Evolutionary conservation across 2,888 invertebrate genomes (phyloP).

Genomic region (Zele albiditarsus): DNA sequence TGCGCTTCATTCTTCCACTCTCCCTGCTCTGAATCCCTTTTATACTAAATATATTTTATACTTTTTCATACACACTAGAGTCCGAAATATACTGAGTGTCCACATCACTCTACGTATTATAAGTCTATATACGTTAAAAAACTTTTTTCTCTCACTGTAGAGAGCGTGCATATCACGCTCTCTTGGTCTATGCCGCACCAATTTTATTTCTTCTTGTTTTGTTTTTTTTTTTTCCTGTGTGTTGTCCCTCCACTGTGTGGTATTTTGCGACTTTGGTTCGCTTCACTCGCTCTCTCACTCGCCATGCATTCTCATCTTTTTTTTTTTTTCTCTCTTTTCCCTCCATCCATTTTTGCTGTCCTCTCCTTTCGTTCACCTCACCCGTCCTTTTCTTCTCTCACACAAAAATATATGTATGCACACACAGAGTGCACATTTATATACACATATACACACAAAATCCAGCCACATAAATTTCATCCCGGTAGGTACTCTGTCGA

Average conservation of each 20-base stretch:
- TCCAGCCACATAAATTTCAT: conserved; percentile 64
- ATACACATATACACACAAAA: background rate
- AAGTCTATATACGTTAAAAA: background rate
- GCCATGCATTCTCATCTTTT: conserved; percentile 32
- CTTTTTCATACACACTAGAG: conserved; percentile 60
- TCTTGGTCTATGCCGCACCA: conserved; percentile 43
- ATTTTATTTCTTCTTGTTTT: conserved; percentile 45
- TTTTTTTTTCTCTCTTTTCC: conserved; percentile 42
- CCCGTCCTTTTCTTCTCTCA: conserved; percentile 49
- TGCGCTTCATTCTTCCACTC: conserved; percentile 49
- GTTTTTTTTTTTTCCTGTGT: conserved; percentile 49
- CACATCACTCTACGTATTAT: conserved; percentile 17
- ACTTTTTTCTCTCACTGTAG: conserved; percentile 19
- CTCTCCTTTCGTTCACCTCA: conserved; percentile 47
- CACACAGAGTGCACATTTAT: background rate
- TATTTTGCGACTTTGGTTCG: conserved; percentile 43
- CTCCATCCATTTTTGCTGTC: conserved; percentile 35
- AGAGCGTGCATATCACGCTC: conserved; percentile 37
- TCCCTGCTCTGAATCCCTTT: conserved; percentile 54
- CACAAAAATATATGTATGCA: background rate
- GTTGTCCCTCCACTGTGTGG: conserved; percentile 35
- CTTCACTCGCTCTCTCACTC: conserved; percentile 38
- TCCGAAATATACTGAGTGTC: conserved; percentile 47
- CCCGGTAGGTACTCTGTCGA: conserved; percentile 63
- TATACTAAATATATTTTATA: conserved; percentile 44